Conservation (phyloP, 1,140 invertebrate genomes). For the Drosophila athabasca region DNA sequence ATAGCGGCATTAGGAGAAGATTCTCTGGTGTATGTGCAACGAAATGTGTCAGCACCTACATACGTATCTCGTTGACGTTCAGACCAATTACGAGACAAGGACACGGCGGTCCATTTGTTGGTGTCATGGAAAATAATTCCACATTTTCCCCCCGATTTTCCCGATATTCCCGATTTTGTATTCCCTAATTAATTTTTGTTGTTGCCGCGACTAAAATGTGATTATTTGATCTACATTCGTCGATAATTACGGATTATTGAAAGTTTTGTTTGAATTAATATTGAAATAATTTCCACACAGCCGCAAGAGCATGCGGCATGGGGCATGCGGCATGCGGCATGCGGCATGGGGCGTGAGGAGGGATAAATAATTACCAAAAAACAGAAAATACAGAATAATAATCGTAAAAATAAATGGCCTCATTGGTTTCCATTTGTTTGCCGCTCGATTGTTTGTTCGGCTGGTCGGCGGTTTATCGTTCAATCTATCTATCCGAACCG, state of each 20-base stretch:
- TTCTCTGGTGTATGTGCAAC: not conserved
- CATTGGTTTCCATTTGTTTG: constrained; percentile 36
- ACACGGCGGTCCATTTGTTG: constrained; percentile 23
- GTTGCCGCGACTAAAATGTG: constrained; percentile 56
- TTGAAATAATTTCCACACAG: constrained; percentile 71
- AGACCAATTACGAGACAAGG: constrained; percentile 25
- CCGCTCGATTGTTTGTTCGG: constrained; percentile 9
- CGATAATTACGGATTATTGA: constrained; percentile 80
- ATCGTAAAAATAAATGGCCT: constrained; percentile 57
- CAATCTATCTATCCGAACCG: constrained; percentile 12
- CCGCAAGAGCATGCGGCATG: not conserved
- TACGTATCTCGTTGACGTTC: constrained; percentile 17
- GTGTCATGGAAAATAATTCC: constrained; percentile 64
- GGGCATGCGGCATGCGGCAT: not conserved
- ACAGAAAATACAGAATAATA: constrained; percentile 44
- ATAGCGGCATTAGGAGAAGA: not conserved
- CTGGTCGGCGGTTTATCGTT: constrained; percentile 27
- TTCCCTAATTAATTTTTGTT: constrained; percentile 71
- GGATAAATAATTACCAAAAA: constrained; percentile 68
- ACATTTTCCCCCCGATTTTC: constrained; percentile 40
- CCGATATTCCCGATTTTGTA: constrained; percentile 28
- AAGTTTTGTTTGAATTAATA: constrained; percentile 80
- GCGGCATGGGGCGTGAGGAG: not conserved
- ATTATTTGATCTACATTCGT: constrained; percentile 78
- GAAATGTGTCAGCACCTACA: not conserved